Base-by-base conservation (phyloP, 1,140 invertebrate genomes). In the Halictus rubicundus region DNA sequence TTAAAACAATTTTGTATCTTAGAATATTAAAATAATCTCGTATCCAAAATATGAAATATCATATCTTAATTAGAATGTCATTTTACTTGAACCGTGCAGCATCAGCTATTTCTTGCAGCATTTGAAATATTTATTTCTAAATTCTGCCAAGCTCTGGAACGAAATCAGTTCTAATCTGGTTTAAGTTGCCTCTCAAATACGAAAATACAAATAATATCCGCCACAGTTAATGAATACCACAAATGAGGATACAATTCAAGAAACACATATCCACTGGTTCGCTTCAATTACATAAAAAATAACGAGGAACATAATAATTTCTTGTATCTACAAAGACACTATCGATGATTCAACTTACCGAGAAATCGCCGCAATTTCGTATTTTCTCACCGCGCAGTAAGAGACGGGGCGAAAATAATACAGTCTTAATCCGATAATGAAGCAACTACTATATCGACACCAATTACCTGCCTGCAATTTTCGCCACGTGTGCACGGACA, bases 131-230 rank as follows among this genome's bases (percentile, higher is more conserved):
- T 42, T 1, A 9, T 42, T 1, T 42, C 39, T 42, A 42, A 42
- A 42, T 42, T 42, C 39, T 9, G 39, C 8, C 39, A 12, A 42
- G 39, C 10, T 42, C 0, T 42, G 39, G 0, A 42, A 42, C 8
- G 8, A 19, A 49, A 49, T 16, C 14, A 12, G 46, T 49, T 1
- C 12, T 19, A 49, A 49, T 49, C 46, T 49, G 16, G 46, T 49
- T 49, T 32, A 61, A 60, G 10, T 60, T 60, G 1, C 27, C 6
- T 23, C 23, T 60, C 23, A 16, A 60, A 3, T 60, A 59, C 52
- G 72, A 14, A 27, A 57, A 73, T 61, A 79, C 52, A 19, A 54
- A 46, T 54, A 65, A 68, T 72, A 68, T 61, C 64, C 25, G 21
- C 23, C 27, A 39, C 61, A 60, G 69, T 42, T 79, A 79, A 79